phyloP scores from a whole-genome alignment of 2,113 vertebrate species.

The Leiothrix lutea region DNA sequence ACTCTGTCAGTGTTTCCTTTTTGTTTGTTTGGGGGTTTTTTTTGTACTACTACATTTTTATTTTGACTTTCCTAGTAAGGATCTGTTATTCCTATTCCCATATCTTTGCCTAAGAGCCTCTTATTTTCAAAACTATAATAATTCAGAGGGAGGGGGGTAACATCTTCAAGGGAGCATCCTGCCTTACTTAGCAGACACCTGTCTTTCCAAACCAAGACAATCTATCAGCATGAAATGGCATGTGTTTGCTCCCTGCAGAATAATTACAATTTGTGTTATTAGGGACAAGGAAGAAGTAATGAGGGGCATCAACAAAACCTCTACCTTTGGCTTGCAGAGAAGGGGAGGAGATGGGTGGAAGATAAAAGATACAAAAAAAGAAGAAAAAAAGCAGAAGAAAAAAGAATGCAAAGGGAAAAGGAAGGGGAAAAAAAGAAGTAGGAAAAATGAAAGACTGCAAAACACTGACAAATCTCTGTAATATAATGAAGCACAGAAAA shows the following conservation, averaged over 20 bases:
- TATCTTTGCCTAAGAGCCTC: not conserved
- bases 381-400: not conserved
- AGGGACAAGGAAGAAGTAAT: not conserved
- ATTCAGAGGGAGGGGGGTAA: not conserved
- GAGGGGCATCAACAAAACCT: not conserved
- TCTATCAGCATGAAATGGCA: not conserved
- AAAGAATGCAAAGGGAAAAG: not conserved
- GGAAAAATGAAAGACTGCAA: not conserved
- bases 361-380: not conserved
- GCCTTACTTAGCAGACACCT: not conserved
- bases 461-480: not conserved
- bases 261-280: not conserved
- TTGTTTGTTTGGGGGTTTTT: not conserved
- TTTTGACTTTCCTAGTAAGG: not conserved
- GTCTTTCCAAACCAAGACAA: not conserved
- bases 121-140: not conserved
- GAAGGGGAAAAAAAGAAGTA: fast-evolving
- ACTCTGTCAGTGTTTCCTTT: not conserved
- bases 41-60: not conserved
- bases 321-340: too few species aligned
- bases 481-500: not conserved
- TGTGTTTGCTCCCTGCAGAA: too few species aligned
- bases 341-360: not conserved
- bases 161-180: not conserved
- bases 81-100: not conserved